Base-by-base conservation (phyloP, 2,797 vertebrate species). In the Manis javanica region DNA sequence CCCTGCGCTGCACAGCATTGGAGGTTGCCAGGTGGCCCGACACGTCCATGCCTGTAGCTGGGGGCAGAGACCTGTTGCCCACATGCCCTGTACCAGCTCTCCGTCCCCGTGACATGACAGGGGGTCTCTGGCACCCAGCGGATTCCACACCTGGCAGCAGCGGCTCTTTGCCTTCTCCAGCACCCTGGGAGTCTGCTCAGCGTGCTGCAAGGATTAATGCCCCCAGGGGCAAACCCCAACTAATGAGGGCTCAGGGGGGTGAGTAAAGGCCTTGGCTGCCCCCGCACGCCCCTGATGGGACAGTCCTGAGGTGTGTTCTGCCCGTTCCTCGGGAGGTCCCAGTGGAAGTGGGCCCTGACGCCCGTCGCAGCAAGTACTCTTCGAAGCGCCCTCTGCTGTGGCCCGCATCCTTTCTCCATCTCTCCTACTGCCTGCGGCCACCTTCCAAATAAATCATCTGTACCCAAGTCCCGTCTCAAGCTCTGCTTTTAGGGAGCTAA, bases 341-440 rank as follows among this genome's bases (percentile, higher is more conserved):
- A 11, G 61, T 39, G 39, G 57, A 64, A 24, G 14, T 0, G 1
- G 55, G 0, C 8, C 14, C 34, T 1, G 1, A 9, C 3, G 26
- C 3, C 31, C 34, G 21, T 49, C 26, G 46, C 5, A 53, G 42
- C 2, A 5, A 34, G 5, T 0, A 6, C 71, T 51, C 69, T 81
- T 31, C 21, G 75, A 64, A 8, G 23, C 26, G 46, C 26, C 23
- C 46, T 34, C 37, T 24, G 11, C 31, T 55, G 37, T n/a, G 23
- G 13, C 46, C 71, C 42, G 29, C 49, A 21, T 21, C 31, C 24
- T 63, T 83, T 68, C 18, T 82, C 68, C 39, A 31, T 37, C 31
- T 74, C 8, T 66, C 34, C 42, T 39, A 31, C 53, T 63, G 77
- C 9, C 11, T 75, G 75, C 23, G 53, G 46, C 77, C 61, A n/a